These are phyloP conservation scores for Tuta absoluta DNA, from an alignment of 2,888 invertebrate genomes.

Conservation along the genomic window DNA sequence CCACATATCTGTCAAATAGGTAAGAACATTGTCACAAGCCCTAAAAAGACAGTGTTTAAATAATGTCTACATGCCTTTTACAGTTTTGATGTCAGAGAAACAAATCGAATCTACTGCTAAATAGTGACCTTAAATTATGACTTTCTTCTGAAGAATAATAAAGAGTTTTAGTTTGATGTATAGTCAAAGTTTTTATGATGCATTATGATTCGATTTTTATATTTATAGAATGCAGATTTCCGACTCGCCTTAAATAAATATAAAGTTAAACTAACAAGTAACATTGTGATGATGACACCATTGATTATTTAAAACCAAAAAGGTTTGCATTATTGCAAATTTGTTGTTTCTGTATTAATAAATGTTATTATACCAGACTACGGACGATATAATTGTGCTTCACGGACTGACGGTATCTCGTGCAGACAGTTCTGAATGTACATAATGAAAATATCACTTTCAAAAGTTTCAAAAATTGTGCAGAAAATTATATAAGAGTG, in stretches of 20 bases:
- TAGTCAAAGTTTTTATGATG: neutral
- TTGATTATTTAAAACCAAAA: constrained; percentile 72
- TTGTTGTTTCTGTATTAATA: constrained; percentile 25
- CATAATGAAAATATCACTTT: constrained; percentile 4
- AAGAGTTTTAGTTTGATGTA: neutral
- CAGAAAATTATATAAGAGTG: neutral
- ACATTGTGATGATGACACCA: constrained; percentile 76
- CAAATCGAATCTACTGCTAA: neutral
- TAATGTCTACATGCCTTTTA: neutral
- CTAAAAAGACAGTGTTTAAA: neutral
- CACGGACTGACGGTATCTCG: constrained; percentile 50
- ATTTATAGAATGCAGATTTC: constrained; percentile 5
- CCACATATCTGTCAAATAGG: constrained; percentile 14
- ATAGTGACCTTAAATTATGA: neutral
- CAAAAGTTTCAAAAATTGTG: neutral
- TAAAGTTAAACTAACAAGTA: constrained; percentile 29
- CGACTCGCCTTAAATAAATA: constrained; percentile 10
- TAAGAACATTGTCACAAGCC: constrained; percentile 2
- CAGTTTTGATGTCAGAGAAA: neutral
- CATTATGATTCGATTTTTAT: neutral
- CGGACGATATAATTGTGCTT: constrained; percentile 17
- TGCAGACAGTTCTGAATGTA: neutral
- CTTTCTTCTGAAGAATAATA: neutral
- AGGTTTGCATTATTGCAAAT: constrained; percentile 42
- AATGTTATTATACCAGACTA: constrained; percentile 19